Base-by-base conservation (phyloP, 2,888 invertebrate species). In the Loripinus fragilis region DNA sequence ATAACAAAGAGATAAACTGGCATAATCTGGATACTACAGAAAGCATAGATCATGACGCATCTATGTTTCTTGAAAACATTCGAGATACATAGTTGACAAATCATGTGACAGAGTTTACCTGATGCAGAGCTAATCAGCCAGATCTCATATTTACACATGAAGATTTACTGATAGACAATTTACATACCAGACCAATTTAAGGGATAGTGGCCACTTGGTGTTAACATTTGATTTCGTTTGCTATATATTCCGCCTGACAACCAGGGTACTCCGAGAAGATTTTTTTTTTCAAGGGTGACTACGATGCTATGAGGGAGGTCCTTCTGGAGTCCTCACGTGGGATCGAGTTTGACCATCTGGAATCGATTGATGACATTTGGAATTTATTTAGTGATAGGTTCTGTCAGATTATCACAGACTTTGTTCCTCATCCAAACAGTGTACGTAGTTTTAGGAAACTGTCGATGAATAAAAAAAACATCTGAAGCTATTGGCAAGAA, bases 251-350 rank as follows among this genome's bases (percentile, higher is more conserved):
- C 60, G 20, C 5, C 60, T 33, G 60, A 12, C 2, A 60, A 5
- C 33, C 60, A 60, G 60, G 33, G 60, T 33, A 30, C 60, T 60
- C 60, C 30, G 60, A 60, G 60, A 20, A 30, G n/a, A n/a, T 33
- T 33, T 33, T 60, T 60, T 60, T 60, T 60, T n/a, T n/a, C 20
- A 60, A 60, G 60, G 60, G 60, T 17, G 60, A n/a, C n/a, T n/a
- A n/a, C n/a, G n/a, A n/a, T n/a, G n/a, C n/a, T n/a, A n/a, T n/a
- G n/a, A n/a, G n/a, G n/a, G n/a, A n/a, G n/a, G n/a, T n/a, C n/a
- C n/a, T n/a, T n/a, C n/a, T n/a, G n/a, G n/a, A n/a, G n/a, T 33
- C 60, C 33, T 33, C 17, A 17, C 5, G 33, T 60, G 60, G 60
- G 60, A 60, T 60, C n/a, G n/a, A n/a, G n/a, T 60, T 60, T 60